Evolutionary conservation across 2,797 vertebrate species (phyloP).

Genomic region (Lepus oiostolus): DNA sequence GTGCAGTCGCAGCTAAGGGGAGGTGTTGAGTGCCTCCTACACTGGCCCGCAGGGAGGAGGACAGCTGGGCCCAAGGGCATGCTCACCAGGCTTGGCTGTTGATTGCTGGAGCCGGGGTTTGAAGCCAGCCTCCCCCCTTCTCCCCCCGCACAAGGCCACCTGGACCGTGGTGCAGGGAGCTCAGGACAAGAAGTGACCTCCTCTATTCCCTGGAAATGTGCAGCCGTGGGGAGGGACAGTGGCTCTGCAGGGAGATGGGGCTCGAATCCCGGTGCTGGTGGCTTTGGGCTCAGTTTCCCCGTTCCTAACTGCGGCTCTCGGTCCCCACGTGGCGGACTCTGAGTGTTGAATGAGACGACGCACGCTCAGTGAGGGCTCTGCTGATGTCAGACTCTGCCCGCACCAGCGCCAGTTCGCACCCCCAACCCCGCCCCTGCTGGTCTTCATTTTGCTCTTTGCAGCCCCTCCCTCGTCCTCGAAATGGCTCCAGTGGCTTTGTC

Average conservation of each 20-base stretch:
- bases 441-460: not conserved
- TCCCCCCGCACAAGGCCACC: accelerated
- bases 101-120: accelerated
- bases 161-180: accelerated
- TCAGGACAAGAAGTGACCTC: not conserved
- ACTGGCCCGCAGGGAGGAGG: accelerated
- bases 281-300: too few species aligned
- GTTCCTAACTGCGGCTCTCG: not conserved
- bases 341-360: not conserved
- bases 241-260: not conserved
- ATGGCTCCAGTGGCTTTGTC: not conserved
- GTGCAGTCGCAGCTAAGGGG: too few species aligned
- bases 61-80: not conserved
- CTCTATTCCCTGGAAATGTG: not conserved
- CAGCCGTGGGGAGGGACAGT: not conserved
- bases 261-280: not conserved
- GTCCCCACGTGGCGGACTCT: not conserved
- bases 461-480: not conserved
- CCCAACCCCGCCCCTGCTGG: too few species aligned
- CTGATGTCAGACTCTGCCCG: too few species aligned
- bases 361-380: accelerated
- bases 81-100: not conserved
- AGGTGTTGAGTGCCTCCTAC: too few species aligned
- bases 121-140: accelerated
- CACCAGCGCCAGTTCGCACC: too few species aligned